phyloP scores from a whole-genome alignment of 2,888 invertebrate species.

The Catocala fraxini region DNA sequence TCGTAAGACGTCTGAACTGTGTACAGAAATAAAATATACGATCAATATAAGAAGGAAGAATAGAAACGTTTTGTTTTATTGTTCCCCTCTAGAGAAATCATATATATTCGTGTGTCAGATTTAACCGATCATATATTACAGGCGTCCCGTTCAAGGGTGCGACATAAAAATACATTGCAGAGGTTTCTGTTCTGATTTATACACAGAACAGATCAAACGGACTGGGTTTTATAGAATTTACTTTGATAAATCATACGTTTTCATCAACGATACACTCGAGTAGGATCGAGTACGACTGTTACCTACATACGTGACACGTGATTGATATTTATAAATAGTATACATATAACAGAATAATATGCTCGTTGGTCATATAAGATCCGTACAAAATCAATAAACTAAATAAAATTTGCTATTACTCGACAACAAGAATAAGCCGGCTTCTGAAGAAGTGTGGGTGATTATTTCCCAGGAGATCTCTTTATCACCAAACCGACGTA shows the following conservation, averaged over 20 bases:
- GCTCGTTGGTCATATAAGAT: too few relatives aligned
- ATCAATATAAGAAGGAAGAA: conserved; percentile 34
- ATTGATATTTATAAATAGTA: not conserved
- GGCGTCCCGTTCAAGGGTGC: conserved; percentile 56
- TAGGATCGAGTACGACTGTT: not conserved
- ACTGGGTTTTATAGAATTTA: conserved; percentile 59
- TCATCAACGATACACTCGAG: conserved; percentile 21
- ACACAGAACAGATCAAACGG: conserved; percentile 61
- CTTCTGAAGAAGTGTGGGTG: too few relatives aligned
- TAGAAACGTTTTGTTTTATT: conserved; percentile 60
- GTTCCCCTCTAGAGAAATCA: conserved; percentile 53
- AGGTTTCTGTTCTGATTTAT: conserved; percentile 65
- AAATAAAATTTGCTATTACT: too few relatives aligned
- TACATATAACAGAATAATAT: too few relatives aligned
- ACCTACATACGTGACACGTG: too few relatives aligned
- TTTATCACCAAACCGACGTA: too few relatives aligned
- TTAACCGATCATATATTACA: conserved; percentile 71
- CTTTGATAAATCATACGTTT: conserved; percentile 51
- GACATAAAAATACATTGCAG: conserved; percentile 66
- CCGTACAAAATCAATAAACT: too few relatives aligned
- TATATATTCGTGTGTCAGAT: conserved; percentile 65
- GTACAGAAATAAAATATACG: conserved; percentile 1
- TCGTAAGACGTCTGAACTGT: too few relatives aligned
- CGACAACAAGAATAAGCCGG: too few relatives aligned
- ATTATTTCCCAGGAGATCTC: too few relatives aligned